Base-by-base conservation (phyloP, 2,888 invertebrate genomes). In the Microctonus brassicae region DNA sequence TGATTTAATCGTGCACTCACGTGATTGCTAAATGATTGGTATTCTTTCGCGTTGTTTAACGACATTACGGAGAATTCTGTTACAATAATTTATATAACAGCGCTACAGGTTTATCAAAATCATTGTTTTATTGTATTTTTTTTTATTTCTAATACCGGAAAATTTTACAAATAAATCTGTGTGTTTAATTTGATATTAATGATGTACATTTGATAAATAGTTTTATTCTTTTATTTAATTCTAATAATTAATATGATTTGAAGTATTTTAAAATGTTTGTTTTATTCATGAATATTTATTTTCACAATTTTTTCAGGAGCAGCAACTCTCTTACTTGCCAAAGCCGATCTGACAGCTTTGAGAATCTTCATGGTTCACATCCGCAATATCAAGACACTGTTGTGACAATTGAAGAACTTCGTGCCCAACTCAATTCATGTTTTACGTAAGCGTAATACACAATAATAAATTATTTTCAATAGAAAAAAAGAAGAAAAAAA, bases 391-490 rank as follows among this genome's bases (percentile, higher is more conserved):
- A 87, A 76, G 89, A 90, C 71, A 90, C 91, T 79, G 90, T 91
- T 69, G 86, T 93, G 75, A 92, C 93, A 74, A 93, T 94, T 80
- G 94, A 94, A 85, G 93, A 93, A 82, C 87, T 94, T 75, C 91
- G 93, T 64, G 89, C 91, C 72, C 93, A 93, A 82, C 90, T 93
- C 84, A 92, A 92, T 85, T 93, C 93, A 76, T 94, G 94, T 85
- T 93, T 93, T 85, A 92, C 92, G 86, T 90, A 81, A 89, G 89
- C 88, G 39, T 66, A 0, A 47, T 47, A 47, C 13, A 60, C 17
- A 29, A 65, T 7, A 33, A 33, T 11, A 7, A 34, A 62, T 22
- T 9, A 62, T 26, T 26, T 34, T 6, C n/a, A 57, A 20, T 67
- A 42, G 20, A 55, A 39, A 17, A 63, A 9, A 58, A 29, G n/a